phyloP scores from a whole-genome alignment of 1,140 invertebrate species.

The Parasteatoda tepidariorum region DNA sequence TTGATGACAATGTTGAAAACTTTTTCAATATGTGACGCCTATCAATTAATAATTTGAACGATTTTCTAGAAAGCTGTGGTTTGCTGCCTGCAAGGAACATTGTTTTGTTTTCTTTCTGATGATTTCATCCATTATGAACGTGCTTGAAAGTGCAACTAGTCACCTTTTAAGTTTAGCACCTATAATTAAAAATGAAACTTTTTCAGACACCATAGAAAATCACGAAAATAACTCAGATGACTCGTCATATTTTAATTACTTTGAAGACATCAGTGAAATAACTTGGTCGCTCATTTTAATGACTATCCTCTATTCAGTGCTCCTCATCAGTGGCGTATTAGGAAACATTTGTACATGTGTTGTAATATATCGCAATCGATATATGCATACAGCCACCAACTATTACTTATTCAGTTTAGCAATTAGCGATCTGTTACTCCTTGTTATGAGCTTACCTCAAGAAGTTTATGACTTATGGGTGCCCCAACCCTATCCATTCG shows the following conservation, averaged over 20 bases:
- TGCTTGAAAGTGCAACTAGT: not conserved
- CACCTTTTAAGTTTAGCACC: not conserved
- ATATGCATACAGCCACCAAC: constrained; percentile 77
- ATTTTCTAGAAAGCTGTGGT: not conserved
- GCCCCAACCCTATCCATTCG: constrained; percentile 87
- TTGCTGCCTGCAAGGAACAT: not conserved
- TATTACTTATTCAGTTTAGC: constrained; percentile 94
- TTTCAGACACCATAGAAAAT: not conserved
- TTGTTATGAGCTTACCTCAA: constrained; percentile 78
- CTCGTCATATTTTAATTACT: not conserved
- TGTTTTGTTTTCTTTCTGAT: not conserved
- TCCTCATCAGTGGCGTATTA: constrained; percentile 71
- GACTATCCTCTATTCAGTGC: constrained; percentile 70
- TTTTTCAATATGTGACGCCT: not conserved
- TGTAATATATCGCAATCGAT: constrained; percentile 72
- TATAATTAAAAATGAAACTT: not conserved
- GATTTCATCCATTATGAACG: constrained; percentile 1
- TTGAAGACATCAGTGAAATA: not conserved
- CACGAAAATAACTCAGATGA: not conserved
- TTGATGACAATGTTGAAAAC: not conserved
- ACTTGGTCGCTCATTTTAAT: constrained; percentile 66
- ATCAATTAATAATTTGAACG: not conserved
- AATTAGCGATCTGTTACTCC: constrained; percentile 87
- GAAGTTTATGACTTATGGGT: constrained; percentile 90
- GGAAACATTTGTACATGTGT: constrained; percentile 75